Evolutionary conservation across 2,888 invertebrate genomes (phyloP).

Genomic region (Amphipyra berbera): DNA sequence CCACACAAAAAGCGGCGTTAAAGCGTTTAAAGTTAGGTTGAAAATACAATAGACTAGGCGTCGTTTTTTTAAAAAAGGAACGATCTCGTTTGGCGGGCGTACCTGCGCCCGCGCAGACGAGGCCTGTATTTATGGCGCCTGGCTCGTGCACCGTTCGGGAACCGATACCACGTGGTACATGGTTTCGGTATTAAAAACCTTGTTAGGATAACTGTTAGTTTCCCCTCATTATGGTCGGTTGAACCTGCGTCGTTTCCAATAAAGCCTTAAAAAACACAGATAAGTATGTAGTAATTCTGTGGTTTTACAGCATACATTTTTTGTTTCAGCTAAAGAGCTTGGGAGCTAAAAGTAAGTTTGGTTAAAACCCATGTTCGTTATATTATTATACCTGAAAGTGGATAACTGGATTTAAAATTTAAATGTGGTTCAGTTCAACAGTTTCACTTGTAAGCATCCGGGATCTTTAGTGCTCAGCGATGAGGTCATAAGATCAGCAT

Average conservation of each 20-base stretch:
- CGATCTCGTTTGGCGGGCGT: constrained; percentile 89
- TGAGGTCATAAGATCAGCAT: constrained; percentile 3
- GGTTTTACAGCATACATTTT: constrained; percentile 16
- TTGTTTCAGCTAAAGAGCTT: constrained; percentile 1
- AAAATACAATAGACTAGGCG: constrained; percentile 55
- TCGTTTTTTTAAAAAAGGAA: constrained; percentile 81
- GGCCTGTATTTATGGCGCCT: constrained; percentile 89
- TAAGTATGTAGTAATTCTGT: constrained; percentile 34
- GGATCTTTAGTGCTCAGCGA: not conserved
- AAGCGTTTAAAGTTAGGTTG: constrained; percentile 60
- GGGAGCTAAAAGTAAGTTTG: not conserved
- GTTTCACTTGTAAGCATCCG: not conserved
- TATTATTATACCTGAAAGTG: not conserved
- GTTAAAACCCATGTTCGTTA: not conserved
- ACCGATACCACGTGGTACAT: constrained; percentile 81
- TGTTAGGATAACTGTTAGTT: constrained; percentile 86
- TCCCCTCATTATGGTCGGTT: constrained; percentile 76
- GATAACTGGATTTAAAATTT: not conserved
- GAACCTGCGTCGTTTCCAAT: constrained; percentile 36
- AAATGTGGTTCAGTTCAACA: not conserved
- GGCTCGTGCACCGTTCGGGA: constrained; percentile 75
- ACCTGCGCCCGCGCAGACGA: constrained; percentile 88
- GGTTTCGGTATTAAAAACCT: constrained; percentile 79
- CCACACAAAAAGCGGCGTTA: constrained; percentile 65
- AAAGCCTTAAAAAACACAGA: constrained; percentile 27